Conservation (phyloP, 2,113 vertebrate species). For the Ceyx cyanopectus region DNA sequence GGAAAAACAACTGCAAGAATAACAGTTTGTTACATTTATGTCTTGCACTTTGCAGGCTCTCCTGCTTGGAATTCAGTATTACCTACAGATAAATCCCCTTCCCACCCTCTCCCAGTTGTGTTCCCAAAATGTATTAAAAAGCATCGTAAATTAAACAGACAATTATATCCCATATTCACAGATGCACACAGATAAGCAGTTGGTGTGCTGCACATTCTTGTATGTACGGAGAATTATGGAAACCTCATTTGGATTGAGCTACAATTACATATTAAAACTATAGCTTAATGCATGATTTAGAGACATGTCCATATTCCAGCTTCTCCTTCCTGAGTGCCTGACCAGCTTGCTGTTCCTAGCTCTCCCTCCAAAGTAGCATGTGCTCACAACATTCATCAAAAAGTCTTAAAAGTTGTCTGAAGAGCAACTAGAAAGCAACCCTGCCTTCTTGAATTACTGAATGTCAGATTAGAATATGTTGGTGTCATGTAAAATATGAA, state of each 20-base stretch:
- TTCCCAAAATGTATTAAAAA: background rate
- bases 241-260: background rate
- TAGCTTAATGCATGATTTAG: background rate
- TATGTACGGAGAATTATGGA: background rate
- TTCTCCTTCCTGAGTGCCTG: background rate
- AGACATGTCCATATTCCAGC: background rate
- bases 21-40: background rate
- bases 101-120: background rate
- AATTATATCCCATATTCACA: background rate
- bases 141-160: background rate
- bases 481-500: background rate
- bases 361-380: background rate
- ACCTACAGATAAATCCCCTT: background rate
- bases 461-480: background rate
- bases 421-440: constrained; percentile 2
- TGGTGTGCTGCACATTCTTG: background rate
- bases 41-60: background rate
- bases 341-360: background rate
- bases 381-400: background rate
- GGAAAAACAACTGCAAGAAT: constrained; percentile 90
- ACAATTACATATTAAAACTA: background rate
- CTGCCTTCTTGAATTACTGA: background rate
- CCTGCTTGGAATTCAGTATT: background rate
- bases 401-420: background rate
- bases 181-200: background rate